These are phyloP conservation scores for Drosophila jambulina DNA, from an alignment of 1,140 invertebrate genomes.

Conservation along the genomic window DNA sequence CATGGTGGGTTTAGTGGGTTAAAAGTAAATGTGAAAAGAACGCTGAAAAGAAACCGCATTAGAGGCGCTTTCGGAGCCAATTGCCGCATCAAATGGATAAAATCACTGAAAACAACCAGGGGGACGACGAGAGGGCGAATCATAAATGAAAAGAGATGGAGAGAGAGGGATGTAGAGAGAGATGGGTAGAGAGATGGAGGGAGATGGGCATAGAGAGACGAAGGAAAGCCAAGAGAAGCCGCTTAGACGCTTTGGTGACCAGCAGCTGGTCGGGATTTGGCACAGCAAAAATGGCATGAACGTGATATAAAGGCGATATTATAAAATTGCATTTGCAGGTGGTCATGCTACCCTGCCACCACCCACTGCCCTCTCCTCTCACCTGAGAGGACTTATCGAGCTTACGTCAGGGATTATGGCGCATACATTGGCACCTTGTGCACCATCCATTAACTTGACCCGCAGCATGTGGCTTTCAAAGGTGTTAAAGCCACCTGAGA, in stretches of 20 bases:
- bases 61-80: slow-evolving; percentile 48
- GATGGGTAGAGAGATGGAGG: neutral
- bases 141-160: slow-evolving; percentile 13
- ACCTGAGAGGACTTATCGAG: slow-evolving; percentile 1
- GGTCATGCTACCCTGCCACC: neutral
- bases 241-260: slow-evolving; percentile 41
- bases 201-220: neutral
- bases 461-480: neutral
- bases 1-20: slow-evolving; percentile 7
- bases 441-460: slow-evolving; percentile 7
- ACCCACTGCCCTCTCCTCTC: neutral
- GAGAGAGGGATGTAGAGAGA: neutral
- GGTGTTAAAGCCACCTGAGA: neutral
- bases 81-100: slow-evolving; percentile 45
- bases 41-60: slow-evolving; percentile 32
- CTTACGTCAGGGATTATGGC: slow-evolving; percentile 22
- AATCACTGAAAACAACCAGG: slow-evolving; percentile 45
- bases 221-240: slow-evolving; percentile 6
- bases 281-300: slow-evolving; percentile 13
- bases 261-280: slow-evolving; percentile 26
- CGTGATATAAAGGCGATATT: slow-evolving; percentile 14
- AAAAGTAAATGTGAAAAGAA: neutral
- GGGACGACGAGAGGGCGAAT: neutral
- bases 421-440: slow-evolving; percentile 5
- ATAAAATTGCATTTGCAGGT: slow-evolving; percentile 30